These are phyloP conservation scores for Porites divaricata DNA, from an alignment of 92 coral and sea anemone genomes.

Conservation along the genomic window DNA sequence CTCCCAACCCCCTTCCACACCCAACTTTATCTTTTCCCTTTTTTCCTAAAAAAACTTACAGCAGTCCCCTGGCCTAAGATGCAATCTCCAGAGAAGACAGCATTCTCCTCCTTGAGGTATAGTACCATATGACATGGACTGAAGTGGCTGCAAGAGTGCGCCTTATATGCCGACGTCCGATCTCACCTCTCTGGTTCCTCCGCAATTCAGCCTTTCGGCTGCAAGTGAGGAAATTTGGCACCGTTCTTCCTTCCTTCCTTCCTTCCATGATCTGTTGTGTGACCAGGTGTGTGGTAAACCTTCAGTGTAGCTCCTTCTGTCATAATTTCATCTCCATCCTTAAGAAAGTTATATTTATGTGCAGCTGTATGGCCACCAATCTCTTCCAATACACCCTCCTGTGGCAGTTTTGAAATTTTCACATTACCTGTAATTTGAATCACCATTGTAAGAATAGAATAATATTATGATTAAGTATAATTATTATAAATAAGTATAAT, in stretches of 20 bases:
- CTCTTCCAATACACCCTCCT: constrained; percentile 62
- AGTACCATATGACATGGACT: constrained; percentile 88
- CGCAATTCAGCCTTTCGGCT: too few species aligned
- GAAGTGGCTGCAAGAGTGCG: too few species aligned
- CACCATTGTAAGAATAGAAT: too few species aligned
- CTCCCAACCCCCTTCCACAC: too few species aligned
- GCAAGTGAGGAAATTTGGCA: too few species aligned
- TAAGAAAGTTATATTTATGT: constrained; percentile 69
- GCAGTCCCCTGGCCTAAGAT: constrained; percentile 96
- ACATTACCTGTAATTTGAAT: constrained; percentile 20
- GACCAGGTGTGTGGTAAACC: constrained; percentile 91
- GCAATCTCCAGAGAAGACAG: constrained; percentile 92
- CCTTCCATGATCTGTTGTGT: constrained; percentile 92
- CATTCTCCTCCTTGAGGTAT: constrained; percentile 86
- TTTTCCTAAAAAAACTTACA: constrained; percentile 44
- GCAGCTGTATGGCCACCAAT: constrained; percentile 46
- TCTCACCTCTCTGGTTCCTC: too few species aligned
- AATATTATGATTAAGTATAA: too few species aligned
- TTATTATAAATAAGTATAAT: too few species aligned
- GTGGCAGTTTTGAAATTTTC: constrained; percentile 67
- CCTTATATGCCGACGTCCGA: too few species aligned
- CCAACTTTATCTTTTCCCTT: too few species aligned
- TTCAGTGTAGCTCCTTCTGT: constrained; percentile 90
- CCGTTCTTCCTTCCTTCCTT: too few species aligned
- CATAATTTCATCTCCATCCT: constrained; percentile 71